Evolutionary conservation across 2,113 vertebrate genomes (phyloP).

Genomic region (Ammodytes marinus): DNA sequence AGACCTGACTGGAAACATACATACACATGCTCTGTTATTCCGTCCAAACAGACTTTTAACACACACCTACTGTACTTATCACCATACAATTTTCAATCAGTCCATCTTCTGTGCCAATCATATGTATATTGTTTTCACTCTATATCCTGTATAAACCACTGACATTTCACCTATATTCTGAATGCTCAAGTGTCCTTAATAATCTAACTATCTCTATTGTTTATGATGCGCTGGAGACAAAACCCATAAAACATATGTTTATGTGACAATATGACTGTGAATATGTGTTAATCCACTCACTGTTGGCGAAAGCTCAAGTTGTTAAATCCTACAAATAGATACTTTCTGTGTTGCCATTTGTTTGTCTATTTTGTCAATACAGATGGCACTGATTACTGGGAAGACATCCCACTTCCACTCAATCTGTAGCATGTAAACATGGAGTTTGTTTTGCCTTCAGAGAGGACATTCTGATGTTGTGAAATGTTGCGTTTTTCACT

Average conservation of each 20-base stretch:
- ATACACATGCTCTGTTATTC: not conserved
- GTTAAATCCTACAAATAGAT: not conserved
- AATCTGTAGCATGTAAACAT: not conserved
- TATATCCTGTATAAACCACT: not conserved
- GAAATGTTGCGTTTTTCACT: conserved; percentile 22
- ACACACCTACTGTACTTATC: not conserved
- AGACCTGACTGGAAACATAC: not conserved
- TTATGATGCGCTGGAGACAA: not conserved
- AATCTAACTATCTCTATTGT: not conserved
- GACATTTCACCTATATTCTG: not conserved
- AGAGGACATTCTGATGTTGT: not conserved
- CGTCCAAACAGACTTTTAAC: not conserved
- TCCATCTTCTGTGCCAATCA: not conserved
- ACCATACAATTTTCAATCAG: not conserved
- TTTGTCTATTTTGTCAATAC: not conserved
- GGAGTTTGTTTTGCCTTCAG: conserved; percentile 20
- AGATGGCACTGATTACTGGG: not conserved
- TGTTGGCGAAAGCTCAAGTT: not conserved
- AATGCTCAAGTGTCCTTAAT: not conserved
- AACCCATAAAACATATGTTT: not conserved
- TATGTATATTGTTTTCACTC: not conserved
- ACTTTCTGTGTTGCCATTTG: not conserved
- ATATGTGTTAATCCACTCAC: no score
- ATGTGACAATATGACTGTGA: no score
- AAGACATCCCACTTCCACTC: not conserved